Percentiles rank a stretch among this genome's conserved stretches.
phyloP scores from a whole-genome alignment of 1,140 invertebrate species.

The Andrena cerasifolii region DNA sequence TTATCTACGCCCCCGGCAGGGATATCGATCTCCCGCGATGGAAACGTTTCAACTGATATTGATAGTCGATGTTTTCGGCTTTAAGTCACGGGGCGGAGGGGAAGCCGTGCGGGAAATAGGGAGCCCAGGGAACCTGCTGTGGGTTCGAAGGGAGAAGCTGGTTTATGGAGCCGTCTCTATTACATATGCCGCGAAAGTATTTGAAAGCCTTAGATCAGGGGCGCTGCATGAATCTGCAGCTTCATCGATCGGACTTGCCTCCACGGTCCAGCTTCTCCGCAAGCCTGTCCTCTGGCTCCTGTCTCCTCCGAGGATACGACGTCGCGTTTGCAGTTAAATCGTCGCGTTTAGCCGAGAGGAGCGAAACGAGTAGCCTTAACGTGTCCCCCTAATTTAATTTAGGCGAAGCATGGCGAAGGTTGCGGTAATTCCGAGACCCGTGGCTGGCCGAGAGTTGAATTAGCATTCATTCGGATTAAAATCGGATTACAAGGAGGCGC shows the following conservation, averaged over 20 bases:
- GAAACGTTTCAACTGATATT: not conserved
- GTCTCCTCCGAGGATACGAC: not conserved
- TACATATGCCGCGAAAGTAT: not conserved
- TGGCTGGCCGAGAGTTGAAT: conserved; percentile 11
- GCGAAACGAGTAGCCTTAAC: not conserved
- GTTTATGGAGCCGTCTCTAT: conserved; percentile 10
- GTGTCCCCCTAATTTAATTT: conserved; percentile 8
- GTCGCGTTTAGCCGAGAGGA: not conserved
- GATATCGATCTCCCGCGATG: not conserved
- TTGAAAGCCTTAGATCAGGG: not conserved
- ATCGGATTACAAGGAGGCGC: conserved; percentile 14
- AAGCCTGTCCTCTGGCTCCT: not conserved
- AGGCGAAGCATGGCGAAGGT: not conserved
- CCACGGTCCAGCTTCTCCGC: too few relatives aligned
- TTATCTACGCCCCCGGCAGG: not conserved
- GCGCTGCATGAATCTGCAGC: not conserved
- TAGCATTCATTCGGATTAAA: conserved; percentile 44
- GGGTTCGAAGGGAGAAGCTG: not conserved
- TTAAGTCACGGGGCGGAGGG: not conserved
- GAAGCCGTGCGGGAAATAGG: not conserved
- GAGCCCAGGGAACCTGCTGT: not conserved
- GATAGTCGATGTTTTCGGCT: conserved; percentile 20
- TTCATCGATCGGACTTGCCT: not conserved
- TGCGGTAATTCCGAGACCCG: conserved; percentile 13
- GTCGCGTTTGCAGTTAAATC: conserved; percentile 2